Evolutionary conservation across 2,797 vertebrate genomes (phyloP).

Genomic region (Graptemys geographica): DNA sequence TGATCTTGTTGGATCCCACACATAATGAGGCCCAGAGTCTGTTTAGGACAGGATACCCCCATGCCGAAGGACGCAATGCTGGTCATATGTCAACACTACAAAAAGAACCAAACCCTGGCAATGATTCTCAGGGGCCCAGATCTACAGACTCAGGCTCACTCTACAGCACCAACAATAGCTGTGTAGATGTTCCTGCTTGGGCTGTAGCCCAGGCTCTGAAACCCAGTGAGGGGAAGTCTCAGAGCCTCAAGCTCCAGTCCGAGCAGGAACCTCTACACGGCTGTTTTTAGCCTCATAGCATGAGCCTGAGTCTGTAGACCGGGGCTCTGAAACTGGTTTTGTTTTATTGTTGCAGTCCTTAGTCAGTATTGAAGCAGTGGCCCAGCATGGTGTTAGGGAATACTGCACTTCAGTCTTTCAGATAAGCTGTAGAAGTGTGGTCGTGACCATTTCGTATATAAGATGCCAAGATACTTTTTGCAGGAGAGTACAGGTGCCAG

Average conservation of each 20-base stretch:
- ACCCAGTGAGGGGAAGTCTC: not conserved
- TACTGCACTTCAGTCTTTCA: not conserved
- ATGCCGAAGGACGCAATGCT: not conserved
- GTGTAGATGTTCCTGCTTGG: not conserved
- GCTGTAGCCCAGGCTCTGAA: not conserved
- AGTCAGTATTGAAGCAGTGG: no score
- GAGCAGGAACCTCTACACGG: not conserved
- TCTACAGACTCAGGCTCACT: not conserved
- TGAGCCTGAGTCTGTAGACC: not conserved
- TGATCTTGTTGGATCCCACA: not conserved
- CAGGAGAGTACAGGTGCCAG: not conserved
- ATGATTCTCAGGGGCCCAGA: not conserved
- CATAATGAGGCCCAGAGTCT: not conserved
- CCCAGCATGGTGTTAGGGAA: no score
- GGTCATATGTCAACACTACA: not conserved
- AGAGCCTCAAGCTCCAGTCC: not conserved
- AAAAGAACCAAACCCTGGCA: not conserved
- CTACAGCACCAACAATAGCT: not conserved
- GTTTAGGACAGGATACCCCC: not conserved
- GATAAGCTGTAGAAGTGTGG: not conserved
- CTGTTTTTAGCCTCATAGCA: not conserved
- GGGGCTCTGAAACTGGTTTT: not conserved
- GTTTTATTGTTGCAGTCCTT: not conserved
- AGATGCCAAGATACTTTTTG: not conserved
- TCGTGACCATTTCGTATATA: not conserved